These are phyloP conservation scores for Zhengitettix transpicula DNA, from an alignment of 2,888 invertebrate species.

Conservation along the genomic window DNA sequence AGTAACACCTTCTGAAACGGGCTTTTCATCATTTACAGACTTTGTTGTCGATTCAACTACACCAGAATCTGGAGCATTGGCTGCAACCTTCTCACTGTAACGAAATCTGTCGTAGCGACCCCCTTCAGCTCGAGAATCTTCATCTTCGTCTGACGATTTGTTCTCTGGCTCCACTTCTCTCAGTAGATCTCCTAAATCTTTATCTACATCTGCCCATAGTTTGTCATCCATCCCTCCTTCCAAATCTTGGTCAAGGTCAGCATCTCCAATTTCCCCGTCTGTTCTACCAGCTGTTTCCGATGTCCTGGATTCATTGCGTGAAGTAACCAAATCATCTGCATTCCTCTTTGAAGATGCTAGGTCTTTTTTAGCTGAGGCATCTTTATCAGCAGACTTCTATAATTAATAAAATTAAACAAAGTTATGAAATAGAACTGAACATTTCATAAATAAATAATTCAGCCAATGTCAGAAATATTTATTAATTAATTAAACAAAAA, in stretches of 20 bases:
- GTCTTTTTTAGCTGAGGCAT: neutral
- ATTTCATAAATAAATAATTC: no score
- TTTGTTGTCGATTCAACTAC: neutral
- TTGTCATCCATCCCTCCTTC: conserved; percentile 39
- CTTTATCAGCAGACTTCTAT: neutral
- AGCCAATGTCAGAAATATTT: no score
- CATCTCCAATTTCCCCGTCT: conserved; percentile 8
- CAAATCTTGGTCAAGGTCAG: conserved; percentile 25
- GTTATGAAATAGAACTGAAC: no score
- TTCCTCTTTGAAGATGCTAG: no score
- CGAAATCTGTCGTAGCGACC: conserved; percentile 44
- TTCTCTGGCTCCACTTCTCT: conserved; percentile 32
- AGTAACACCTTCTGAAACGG: neutral
- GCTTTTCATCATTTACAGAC: neutral
- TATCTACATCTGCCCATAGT: conserved; percentile 67
- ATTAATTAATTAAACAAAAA: no score
- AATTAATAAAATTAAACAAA: no score
- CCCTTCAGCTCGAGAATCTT: conserved; percentile 38
- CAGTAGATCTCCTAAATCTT: conserved; percentile 59
- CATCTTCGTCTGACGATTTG: conserved; percentile 47
- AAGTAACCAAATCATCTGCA: neutral
- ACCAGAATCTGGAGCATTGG: neutral
- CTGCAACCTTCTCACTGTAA: conserved; percentile 40
- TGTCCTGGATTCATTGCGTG: neutral
- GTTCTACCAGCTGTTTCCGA: neutral